Conservation (phyloP, 2,888 invertebrate genomes). For the Lepetodrilus schrolli region DNA sequence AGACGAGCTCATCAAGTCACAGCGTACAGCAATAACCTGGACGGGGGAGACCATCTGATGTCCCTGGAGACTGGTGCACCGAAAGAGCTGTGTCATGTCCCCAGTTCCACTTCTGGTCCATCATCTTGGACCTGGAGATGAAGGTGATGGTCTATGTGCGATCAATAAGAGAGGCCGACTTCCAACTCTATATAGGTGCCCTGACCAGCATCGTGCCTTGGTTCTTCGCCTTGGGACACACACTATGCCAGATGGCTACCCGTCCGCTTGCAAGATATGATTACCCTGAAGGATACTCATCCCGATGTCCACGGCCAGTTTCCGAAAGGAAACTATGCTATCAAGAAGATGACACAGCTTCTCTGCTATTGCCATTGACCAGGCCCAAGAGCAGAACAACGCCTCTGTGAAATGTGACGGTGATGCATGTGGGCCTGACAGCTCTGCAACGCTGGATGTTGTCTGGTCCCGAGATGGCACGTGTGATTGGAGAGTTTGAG, state of each 20-base stretch:
- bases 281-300: background rate
- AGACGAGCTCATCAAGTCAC: slow-evolving; percentile 36
- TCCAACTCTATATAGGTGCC: no score
- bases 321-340: background rate
- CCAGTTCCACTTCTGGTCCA: no score
- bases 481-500: background rate
- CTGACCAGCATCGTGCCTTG: background rate
- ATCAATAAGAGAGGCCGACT: background rate
- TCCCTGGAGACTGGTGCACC: no score
- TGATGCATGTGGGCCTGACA: background rate
- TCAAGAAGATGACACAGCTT: background rate
- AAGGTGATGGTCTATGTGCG: background rate
- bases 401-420: background rate
- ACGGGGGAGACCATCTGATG: no score
- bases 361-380: background rate
- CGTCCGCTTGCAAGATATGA: no score
- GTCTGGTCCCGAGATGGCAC: background rate
- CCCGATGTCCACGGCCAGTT: background rate
- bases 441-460: background rate
- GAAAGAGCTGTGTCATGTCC: no score
- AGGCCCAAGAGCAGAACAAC: background rate
- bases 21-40: background rate
- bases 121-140: background rate
- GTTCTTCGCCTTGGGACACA: background rate
- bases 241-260: no score